Base-by-base conservation (phyloP, 2,113 vertebrate genomes). In the Myodes glareolus region DNA sequence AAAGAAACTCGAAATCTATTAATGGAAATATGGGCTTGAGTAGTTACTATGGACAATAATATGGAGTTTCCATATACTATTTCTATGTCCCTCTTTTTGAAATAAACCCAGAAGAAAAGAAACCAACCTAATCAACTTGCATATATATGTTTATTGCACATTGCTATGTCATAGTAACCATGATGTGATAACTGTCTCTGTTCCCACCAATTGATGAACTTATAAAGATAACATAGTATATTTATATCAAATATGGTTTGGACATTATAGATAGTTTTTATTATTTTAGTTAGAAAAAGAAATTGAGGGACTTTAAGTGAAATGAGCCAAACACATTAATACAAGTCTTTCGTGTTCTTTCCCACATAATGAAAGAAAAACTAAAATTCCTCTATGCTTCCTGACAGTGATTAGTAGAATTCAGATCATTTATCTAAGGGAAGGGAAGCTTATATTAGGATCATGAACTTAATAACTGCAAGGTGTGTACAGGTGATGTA, bases 361-460 rank as follows among this genome's bases (percentile, higher is more conserved):
- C 17, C 67, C 16, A 65, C 19, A 50, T 1, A 36, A 10, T 21
- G 47, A 27, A 67, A 52, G 10, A 14, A 19, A 52, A 67, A 1
- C 1, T 76, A 36, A 39, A 87, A 9, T 81, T 39, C 27, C 31
- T 67, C 14, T 81, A 25, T 21, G 39, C n/a, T 58, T 3, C 5
- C 11, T 81, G 19, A 27, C 21, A 77, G 21, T 33, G 36, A 77
- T 65, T 21, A 39, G 14, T 67, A 55, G 55, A 42, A 3, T 5
- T 36, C 39, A 52, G 17, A 8, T 7, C 1, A 3, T 9, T 58
- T n/a, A 45, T 61, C 1, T 52, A 27, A 16, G 17, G 2, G 0
- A 9, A 8, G 21, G 14, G 14, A 17, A 50, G 8, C 5, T 25
- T 50, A 19, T 14, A 70, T 52, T 1, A 42, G 10, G 36, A 14